phyloP scores from a whole-genome alignment of 2,797 vertebrate genomes.

The Poecile montanus region DNA sequence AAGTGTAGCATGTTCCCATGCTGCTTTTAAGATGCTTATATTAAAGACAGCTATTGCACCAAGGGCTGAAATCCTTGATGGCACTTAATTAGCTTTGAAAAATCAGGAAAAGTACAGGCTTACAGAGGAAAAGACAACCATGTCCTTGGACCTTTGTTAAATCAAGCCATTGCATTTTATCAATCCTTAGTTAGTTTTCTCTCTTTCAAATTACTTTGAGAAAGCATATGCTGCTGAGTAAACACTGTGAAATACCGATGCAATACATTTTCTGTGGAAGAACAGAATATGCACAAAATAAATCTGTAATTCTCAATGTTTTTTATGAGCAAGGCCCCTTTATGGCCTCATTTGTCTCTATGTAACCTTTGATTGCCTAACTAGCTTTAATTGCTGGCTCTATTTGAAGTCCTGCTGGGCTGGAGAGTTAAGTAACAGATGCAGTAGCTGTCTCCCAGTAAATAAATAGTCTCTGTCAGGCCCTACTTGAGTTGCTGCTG shows the following conservation, averaged over 20 bases:
- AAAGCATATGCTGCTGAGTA: not conserved
- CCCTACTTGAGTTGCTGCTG: not conserved
- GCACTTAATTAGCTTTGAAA: not conserved
- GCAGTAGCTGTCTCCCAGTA: not conserved
- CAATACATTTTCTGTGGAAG: not conserved
- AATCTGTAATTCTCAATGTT: not conserved
- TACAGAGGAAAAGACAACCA: not conserved
- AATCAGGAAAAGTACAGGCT: not conserved
- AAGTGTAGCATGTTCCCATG: not conserved
- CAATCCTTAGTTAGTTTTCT: not conserved
- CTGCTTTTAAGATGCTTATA: not conserved
- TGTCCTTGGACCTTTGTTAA: not conserved
- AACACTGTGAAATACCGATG: not conserved
- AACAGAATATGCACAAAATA: not conserved
- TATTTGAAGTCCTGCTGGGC: not conserved
- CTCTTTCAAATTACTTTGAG: not conserved
- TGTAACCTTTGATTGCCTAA: not conserved
- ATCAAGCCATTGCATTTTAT: not conserved
- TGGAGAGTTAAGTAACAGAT: not conserved
- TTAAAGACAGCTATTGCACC: not conserved
- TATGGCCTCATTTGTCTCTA: not conserved
- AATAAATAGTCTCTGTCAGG: not conserved
- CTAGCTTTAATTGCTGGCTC: slow-evolving; percentile 3
- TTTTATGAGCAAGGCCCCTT: not conserved
- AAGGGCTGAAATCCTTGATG: not conserved